Percentiles rank a stretch among this genome's conserved stretches.
Evolutionary conservation across 2,113 vertebrate species (phyloP).

Genomic region (Oreochromis niloticus): DNA sequence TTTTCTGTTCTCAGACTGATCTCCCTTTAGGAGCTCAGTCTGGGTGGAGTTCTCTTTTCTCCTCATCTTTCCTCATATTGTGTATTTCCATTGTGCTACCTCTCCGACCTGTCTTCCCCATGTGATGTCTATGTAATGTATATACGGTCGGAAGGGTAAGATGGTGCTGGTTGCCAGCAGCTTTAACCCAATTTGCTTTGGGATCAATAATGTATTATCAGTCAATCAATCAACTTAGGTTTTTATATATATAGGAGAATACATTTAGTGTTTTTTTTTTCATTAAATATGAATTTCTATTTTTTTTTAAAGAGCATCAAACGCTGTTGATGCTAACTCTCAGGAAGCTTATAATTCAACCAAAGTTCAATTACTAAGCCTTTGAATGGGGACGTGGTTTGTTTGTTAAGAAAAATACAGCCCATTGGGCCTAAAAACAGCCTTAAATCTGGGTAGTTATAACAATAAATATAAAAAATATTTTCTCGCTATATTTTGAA

Average conservation of each 20-base stretch:
- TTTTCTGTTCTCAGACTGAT: neutral
- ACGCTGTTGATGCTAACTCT: neutral
- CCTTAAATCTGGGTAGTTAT: neutral
- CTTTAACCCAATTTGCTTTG: neutral
- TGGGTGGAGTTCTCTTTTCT: neutral
- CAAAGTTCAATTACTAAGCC: neutral
- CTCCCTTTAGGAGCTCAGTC: neutral
- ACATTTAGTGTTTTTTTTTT: neutral
- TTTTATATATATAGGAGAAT: neutral
- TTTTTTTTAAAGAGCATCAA: neutral
- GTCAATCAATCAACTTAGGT: neutral
- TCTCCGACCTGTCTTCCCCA: neutral
- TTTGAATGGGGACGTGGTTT: neutral
- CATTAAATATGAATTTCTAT: neutral
- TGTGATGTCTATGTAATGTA: neutral
- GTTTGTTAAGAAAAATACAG: neutral
- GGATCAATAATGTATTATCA: neutral
- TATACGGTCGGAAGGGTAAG: neutral
- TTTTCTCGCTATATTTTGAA: neutral
- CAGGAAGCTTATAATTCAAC: neutral
- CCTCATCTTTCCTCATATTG: neutral
- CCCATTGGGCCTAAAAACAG: neutral
- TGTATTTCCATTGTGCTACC: neutral
- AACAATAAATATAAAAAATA: neutral
- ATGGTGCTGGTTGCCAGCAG: neutral